Conservation (phyloP, 1,140 invertebrate species). For the Neodiprion lecontei region DNA sequence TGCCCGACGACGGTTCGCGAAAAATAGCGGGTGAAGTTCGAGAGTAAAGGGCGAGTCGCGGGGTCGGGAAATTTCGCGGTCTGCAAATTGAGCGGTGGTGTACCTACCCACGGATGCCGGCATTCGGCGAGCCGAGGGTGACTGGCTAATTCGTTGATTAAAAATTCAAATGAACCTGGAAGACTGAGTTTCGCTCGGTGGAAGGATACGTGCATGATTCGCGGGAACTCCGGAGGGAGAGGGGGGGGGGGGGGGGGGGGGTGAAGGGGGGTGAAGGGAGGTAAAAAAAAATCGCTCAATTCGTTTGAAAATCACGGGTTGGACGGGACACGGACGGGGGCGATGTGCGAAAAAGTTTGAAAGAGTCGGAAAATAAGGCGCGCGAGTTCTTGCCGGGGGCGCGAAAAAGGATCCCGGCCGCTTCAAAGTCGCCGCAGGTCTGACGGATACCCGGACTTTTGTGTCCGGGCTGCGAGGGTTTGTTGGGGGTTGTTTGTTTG, state of each 20-base stretch:
- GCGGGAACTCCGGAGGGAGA: no score
- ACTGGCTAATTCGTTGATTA: constrained; percentile 2
- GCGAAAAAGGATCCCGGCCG: not conserved
- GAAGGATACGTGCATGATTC: no score
- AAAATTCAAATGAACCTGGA: constrained; percentile 2
- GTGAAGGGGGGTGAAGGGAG: no score
- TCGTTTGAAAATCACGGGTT: no score
- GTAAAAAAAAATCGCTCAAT: no score
- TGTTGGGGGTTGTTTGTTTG: not conserved
- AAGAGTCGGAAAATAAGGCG: no score
- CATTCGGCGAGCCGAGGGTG: not conserved
- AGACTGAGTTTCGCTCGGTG: no score
- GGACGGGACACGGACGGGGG: no score
- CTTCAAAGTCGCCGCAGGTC: not conserved
- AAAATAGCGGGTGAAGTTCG: not conserved
- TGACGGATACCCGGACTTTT: not conserved
- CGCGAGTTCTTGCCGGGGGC: no score
- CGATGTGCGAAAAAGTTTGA: no score
- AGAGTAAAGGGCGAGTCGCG: not conserved
- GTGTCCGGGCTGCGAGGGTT: not conserved
- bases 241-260: no score
- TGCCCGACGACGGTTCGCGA: not conserved
- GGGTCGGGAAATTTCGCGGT: not conserved
- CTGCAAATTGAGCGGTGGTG: not conserved
- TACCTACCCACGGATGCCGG: not conserved